These are phyloP conservation scores for Megaceryle alcyon DNA, from an alignment of 2,797 vertebrate species.

Conservation along the genomic window DNA sequence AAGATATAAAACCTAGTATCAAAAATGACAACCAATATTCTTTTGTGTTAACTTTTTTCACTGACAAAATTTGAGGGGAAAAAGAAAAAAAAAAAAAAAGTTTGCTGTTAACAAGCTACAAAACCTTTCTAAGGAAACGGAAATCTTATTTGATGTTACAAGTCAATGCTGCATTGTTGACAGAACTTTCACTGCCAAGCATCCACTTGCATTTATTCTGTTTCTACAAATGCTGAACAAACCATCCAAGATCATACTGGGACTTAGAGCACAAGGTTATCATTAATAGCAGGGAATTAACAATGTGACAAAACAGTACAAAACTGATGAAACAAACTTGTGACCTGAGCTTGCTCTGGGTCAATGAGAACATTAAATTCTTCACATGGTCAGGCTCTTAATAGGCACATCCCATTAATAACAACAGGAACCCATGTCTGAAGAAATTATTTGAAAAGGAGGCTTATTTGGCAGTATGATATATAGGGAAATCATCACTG, in stretches of 20 bases:
- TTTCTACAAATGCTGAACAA: conserved; percentile 20
- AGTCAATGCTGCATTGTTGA: background rate
- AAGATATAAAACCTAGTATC: background rate
- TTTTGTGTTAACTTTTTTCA: background rate
- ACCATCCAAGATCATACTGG: background rate
- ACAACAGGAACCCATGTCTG: background rate
- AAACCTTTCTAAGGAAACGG: background rate
- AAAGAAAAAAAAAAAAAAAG: no score
- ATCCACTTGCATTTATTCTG: conserved; percentile 1
- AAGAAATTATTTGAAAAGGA: background rate
- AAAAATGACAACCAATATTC: background rate
- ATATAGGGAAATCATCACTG: background rate
- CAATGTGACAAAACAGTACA: background rate
- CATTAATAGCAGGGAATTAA: conserved; percentile 7
- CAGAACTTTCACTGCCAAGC: background rate
- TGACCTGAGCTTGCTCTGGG: background rate
- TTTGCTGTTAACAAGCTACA: background rate
- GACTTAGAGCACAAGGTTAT: conserved; percentile 7
- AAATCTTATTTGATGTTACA: background rate
- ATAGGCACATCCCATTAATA: conserved; percentile 3
- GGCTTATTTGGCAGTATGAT: background rate
- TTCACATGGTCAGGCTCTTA: background rate
- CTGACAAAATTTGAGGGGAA: background rate
- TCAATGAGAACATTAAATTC: background rate
- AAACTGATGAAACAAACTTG: conserved; percentile 5